Evolutionary conservation across 2,888 invertebrate genomes (phyloP), one percentile per base, ranked within the genome.

Genomic region (Orchesellides sinensis): DNA sequence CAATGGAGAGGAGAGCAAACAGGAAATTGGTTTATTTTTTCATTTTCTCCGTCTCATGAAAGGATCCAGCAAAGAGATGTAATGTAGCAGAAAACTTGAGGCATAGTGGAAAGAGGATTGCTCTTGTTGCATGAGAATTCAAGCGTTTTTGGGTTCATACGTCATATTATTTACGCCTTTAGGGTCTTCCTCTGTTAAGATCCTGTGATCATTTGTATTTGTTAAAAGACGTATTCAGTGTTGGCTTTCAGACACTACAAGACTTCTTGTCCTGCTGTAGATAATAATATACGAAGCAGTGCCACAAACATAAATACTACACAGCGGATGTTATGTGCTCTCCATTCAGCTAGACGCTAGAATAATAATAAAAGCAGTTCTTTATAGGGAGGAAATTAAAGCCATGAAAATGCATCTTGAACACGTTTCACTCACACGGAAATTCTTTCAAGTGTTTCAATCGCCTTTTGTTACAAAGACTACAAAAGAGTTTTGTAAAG

Each of bases 351-450:
- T 10, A 40, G 40, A n/a, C n/a, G n/a, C n/a, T n/a, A n/a, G n/a
- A n/a, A n/a, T n/a, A 61, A 79, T 79, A 81, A 81, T 68, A 74
- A 69, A 27, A 49, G 27, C 10, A 65, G 61, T 83, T 45, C 21
- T 68, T 56, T 63, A 21, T 21, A 47, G 74, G 75, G 77, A 74
- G 78, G 74, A 81, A 77, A 84, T 79, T 74, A 85, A 84, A 86
- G 82, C 84, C 84, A 84, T 85, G 83, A 80, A 84, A 83, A 83
- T 79, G 80, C 77, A 74, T 27, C 82, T 83, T 78, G 77, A 84
- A 84, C 86, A 85, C 86, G 84, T 84, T 86, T 69, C 74, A 74
- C 63, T 82, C 61, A 35, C 25, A 69, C 69, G 75, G 75, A 82
- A 82, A 82, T 75, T 74, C 82, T 69, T 82, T 78, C 69, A 69